phyloP scores from a whole-genome alignment of 1,140 invertebrate genomes.

The Parapsyche elsis region DNA sequence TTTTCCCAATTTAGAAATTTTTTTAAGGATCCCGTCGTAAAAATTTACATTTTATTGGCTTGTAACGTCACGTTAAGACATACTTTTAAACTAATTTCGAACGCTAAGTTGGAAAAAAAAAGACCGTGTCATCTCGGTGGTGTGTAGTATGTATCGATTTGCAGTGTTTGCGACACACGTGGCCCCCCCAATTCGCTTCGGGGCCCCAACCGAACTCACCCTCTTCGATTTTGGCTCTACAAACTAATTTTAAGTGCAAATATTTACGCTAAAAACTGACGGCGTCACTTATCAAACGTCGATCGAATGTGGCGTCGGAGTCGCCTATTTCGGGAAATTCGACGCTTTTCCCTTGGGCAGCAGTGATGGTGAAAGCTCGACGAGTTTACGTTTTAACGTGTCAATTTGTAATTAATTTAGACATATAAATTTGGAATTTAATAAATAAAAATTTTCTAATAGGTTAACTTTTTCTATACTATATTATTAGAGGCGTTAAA shows the following conservation, averaged over 20 bases:
- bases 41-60: constrained; percentile 32
- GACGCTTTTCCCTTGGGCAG: too few species aligned
- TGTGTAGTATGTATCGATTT: background rate
- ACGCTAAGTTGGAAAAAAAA: background rate
- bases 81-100: constrained; percentile 24
- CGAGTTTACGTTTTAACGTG: too few species aligned
- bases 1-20: background rate
- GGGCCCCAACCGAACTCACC: background rate
- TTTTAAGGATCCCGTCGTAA: constrained; percentile 7
- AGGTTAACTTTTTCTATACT: too few species aligned
- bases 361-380: too few species aligned
- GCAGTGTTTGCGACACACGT: background rate
- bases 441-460: too few species aligned
- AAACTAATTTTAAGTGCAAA: constrained; percentile 28
- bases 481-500: too few species aligned
- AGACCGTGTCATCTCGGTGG: background rate
- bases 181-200: background rate
- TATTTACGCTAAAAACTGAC: constrained; percentile 17
- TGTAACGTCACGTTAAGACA: constrained; percentile 7
- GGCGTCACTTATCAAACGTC: background rate
- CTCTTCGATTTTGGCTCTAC: background rate
- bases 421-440: too few species aligned
- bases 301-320: background rate
- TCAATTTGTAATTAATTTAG: too few species aligned
- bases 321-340: too few species aligned